Percentiles rank a stretch among this genome's conserved stretches.
These are phyloP conservation scores for Porites cylindrica DNA, from an alignment of 92 coral and sea anemone genomes.

Conservation along the genomic window DNA sequence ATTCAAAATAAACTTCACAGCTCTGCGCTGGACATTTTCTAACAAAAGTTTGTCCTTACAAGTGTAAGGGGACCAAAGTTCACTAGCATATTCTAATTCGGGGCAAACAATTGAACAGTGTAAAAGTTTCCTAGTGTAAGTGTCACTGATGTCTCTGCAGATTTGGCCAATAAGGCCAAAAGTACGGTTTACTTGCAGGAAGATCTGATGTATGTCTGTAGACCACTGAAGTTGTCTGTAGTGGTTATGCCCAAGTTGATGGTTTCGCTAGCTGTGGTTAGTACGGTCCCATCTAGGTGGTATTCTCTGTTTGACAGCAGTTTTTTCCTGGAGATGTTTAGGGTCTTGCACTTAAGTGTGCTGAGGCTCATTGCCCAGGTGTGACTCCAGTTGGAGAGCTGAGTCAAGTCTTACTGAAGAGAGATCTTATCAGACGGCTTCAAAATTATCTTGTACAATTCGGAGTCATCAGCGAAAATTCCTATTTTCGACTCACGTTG, in stretches of 20 bases:
- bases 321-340: conserved; percentile 52
- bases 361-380: conserved; percentile 53
- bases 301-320: background rate
- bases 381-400: conserved; percentile 51
- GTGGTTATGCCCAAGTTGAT: conserved; percentile 62
- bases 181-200: too few relatives aligned
- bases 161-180: too few relatives aligned
- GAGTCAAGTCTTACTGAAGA: conserved; percentile 56
- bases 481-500: background rate
- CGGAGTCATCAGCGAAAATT: conserved; percentile 44
- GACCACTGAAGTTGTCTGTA: too few relatives aligned
- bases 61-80: too few relatives aligned
- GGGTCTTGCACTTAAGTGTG: conserved; percentile 57
- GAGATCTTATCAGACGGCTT: conserved; percentile 45
- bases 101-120: too few relatives aligned
- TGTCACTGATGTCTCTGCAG: too few relatives aligned
- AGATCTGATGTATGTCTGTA: too few relatives aligned
- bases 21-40: too few relatives aligned
- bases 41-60: too few relatives aligned
- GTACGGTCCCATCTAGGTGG: conserved; percentile 4
- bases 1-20: too few relatives aligned
- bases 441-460: conserved; percentile 35
- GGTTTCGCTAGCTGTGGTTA: conserved; percentile 28
- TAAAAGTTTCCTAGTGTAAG: too few relatives aligned
- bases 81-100: too few relatives aligned